Evolutionary conservation across 2,113 vertebrate species (phyloP), one percentile per base, ranked within the genome.

Genomic region (Vulpes lagopus): DNA sequence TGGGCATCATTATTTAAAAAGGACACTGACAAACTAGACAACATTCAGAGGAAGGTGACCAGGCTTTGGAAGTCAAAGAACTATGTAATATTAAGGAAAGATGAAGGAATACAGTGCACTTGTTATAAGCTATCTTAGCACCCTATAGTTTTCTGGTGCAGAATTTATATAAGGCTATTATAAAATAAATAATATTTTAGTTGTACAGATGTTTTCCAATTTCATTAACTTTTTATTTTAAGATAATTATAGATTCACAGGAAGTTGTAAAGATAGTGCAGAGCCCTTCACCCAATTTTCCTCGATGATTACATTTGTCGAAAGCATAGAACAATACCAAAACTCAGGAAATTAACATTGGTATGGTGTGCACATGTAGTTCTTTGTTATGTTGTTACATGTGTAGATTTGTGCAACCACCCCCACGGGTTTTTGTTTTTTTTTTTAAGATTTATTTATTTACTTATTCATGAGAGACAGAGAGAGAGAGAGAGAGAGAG

Each of bases 141-240:
- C 16, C 27, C 49, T 93, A 30, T 62, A 93, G 69, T 88, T 93
- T 88, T 69, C n/a, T 64, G 51, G 83, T 23, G 22, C 94, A 43
- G 59, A 85, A 84, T 79, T 67, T 23, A 88, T 22, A 64, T 65
- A 93, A 55, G n/a, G 79, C n/a, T 94, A n/a, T 74, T 94, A n/a
- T 74, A 91, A 97, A 93, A 65, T 35, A 88, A 95, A 78, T 51
- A 78, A 88, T 53, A 65, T 49, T 85, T 81, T 64, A 82, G 27
- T 73, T 89, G n/a, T 38, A 91, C 20, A 88, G 25, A 65, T 71
- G 19, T 89, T 83, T 93, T 96, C 23, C 43, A 85, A 90, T 64
- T 69, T 49, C 59, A 86, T 92, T 94, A 80, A 57, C 35, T 87
- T 88, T 89, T 71, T 49, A 51, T 85, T 43, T 73, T 51, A 64